Base-by-base conservation (phyloP, 2,888 invertebrate genomes). In the Cinara cedri region DNA sequence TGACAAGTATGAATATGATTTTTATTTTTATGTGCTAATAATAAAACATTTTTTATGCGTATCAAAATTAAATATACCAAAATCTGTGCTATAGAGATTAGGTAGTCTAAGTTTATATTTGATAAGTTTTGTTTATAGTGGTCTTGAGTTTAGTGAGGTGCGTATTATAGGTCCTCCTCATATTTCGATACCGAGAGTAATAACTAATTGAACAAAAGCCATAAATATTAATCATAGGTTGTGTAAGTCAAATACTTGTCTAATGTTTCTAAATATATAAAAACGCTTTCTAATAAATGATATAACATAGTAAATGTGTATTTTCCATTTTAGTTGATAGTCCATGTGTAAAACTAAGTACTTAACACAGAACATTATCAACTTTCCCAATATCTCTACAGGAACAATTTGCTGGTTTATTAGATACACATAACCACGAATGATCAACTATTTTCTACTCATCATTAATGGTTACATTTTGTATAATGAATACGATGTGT, bases 271-370 rank as follows among this genome's bases (percentile, higher is more conserved):
- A 44, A 65, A 65, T 13, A 44, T n/a, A 21, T 19, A 63, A 16
- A 65, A 65, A 4, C 14, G 1, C 19, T 44, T 63, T 63, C 19
- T 63, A 19, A 44, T 14, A 19, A 63, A 44, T 62, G 44, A 19
- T n/a, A 10, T 63, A 3, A 63, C n/a, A 44, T 63, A 10, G 34
- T 62, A 16, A 62, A 42, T 62, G 8, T 19, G 21, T 44, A 21
- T 13, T 44, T 65, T 65, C 13, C 14, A 13, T 65, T 62, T 65
- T 21, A 65, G 14, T 3, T 44, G 42, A 14, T 44, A 44, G 1
- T 63, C 44, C 42, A 62, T 62, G 62, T 42, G 11, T n/a, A 62
- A 62, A 62, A 10, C 16, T 62, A 62, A 16, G 11, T 62, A 62
- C 42, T 62, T 42, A n/a, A 62, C n/a, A 6, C n/a, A n/a, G n/a